Conservation (phyloP, 30 jellyfish, hydroid and myxozoan genomes). For the Cassiopea xamachana region DNA sequence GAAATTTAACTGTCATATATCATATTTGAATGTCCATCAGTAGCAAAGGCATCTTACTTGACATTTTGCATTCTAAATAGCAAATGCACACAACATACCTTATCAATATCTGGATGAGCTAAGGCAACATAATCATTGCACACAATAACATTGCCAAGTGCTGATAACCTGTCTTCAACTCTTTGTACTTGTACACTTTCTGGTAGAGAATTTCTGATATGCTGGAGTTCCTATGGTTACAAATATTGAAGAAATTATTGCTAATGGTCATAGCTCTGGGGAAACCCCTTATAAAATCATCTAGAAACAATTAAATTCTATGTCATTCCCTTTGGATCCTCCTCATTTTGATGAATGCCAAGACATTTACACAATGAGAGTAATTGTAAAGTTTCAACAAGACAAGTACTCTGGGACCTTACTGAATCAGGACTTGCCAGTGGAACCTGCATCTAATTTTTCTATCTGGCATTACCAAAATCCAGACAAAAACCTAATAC, state of each 20-base stretch:
- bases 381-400: no score
- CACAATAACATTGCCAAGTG: constrained; percentile 97
- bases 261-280: not conserved
- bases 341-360: no score
- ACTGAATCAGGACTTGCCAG: no score
- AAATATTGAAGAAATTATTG: not conserved
- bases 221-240: constrained; percentile 93
- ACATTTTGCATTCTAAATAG: not conserved
- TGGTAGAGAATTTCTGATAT: constrained; percentile 95
- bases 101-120: constrained; percentile 99
- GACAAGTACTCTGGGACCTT: no score
- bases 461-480: no score
- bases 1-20: no score
- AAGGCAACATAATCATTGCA: constrained; percentile 99
- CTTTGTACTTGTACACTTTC: constrained; percentile 90
- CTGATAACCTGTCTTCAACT: constrained; percentile 97
- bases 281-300: not conserved
- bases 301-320: no score
- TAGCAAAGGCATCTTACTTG: not conserved
- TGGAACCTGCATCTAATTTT: no score
- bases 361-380: no score
- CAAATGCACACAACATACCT: constrained; percentile 63
- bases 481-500: no score
- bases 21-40: no score
- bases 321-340: no score